phyloP scores from a whole-genome alignment of 2,888 invertebrate species.

The Cistogaster globosa region DNA sequence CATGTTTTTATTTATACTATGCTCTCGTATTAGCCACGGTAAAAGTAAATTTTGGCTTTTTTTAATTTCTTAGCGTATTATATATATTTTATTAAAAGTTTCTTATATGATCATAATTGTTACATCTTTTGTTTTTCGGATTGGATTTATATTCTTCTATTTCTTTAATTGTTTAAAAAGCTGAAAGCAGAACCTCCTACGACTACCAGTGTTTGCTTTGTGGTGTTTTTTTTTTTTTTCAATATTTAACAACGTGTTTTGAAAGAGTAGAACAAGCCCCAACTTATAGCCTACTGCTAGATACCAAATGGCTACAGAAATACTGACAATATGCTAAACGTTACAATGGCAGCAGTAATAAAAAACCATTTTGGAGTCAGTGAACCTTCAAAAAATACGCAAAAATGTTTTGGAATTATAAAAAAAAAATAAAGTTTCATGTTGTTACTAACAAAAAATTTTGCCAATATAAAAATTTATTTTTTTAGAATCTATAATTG shows the following conservation, averaged over 20 bases:
- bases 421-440: no score
- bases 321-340: slow-evolving; percentile 2
- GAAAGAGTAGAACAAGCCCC: slow-evolving; percentile 37
- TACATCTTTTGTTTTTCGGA: slow-evolving; percentile 13
- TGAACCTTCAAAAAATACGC: slow-evolving; percentile 55
- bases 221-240: slow-evolving; percentile 21
- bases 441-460: no score
- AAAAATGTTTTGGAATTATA: background rate
- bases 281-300: slow-evolving; percentile 16
- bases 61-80: slow-evolving; percentile 5
- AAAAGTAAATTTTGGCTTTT: background rate
- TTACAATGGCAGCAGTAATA: slow-evolving; percentile 61
- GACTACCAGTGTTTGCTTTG: slow-evolving; percentile 46
- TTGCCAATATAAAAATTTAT: no score
- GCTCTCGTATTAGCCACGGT: no score
- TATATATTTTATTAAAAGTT: slow-evolving; percentile 6
- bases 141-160: slow-evolving; percentile 5
- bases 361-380: slow-evolving; percentile 63
- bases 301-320: slow-evolving; percentile 30
- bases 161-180: background rate
- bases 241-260: slow-evolving; percentile 29
- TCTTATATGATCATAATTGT: slow-evolving; percentile 3
- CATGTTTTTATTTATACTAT: no score
- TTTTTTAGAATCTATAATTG: no score
- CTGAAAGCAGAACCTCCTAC: slow-evolving; percentile 62